Evolutionary conservation across 2,888 invertebrate genomes (phyloP).

Genomic region (Drosophila aldrichi): DNA sequence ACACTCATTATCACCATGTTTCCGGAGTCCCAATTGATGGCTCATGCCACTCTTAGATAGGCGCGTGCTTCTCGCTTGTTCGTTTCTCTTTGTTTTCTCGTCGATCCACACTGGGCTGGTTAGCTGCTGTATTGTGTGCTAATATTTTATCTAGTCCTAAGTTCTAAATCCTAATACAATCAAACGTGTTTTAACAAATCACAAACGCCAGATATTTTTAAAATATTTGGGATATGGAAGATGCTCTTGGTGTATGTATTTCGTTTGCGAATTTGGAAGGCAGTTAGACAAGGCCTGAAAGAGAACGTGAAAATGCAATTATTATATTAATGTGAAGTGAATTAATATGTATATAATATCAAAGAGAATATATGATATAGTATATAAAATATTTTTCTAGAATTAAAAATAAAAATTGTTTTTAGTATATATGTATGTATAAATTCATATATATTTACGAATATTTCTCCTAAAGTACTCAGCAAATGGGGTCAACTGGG

Average conservation of each 20-base stretch:
- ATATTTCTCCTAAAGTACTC: no score
- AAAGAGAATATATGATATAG: no score
- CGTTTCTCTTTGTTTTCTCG: constrained; percentile 11
- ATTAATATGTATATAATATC: no score
- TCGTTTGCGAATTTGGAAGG: constrained; percentile 83
- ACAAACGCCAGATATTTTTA: constrained; percentile 82
- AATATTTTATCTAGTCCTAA: constrained; percentile 54
- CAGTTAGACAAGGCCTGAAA: constrained; percentile 85
- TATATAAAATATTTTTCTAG: no score
- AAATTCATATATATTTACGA: no score
- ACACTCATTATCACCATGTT: constrained; percentile 86
- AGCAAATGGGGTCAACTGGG: constrained; percentile 1
- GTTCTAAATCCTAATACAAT: constrained; percentile 56
- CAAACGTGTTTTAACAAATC: constrained; percentile 74
- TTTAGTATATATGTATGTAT: no score
- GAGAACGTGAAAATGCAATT: constrained; percentile 3
- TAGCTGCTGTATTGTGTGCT: constrained; percentile 10
- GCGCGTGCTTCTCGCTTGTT: constrained; percentile 2
- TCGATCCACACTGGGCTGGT: constrained; percentile 20
- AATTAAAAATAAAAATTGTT: no score
- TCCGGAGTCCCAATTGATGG: constrained; percentile 84
- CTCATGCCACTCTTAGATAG: constrained; percentile 84
- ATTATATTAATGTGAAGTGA: no score
- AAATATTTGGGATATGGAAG: constrained; percentile 84
- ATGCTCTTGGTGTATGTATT: constrained; percentile 74